Percentiles rank a stretch among this genome's conserved stretches.
These are phyloP conservation scores for Pseudococcus viburni DNA, from an alignment of 2,888 invertebrate genomes.

Conservation along the genomic window DNA sequence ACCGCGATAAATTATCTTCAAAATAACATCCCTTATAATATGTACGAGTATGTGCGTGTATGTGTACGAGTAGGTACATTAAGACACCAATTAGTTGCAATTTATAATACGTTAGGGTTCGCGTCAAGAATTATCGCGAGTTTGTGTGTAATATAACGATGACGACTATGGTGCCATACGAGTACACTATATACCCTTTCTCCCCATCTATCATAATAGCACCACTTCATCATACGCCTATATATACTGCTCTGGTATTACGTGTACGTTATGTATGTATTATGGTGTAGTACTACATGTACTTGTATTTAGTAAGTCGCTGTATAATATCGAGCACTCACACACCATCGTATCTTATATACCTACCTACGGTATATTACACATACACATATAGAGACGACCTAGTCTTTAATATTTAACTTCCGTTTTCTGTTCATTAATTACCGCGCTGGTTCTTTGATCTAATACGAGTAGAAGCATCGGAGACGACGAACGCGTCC, in stretches of 20 bases:
- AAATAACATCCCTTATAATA: background rate
- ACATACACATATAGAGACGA: background rate
- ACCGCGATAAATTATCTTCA: conserved; percentile 5
- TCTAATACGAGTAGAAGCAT: conserved; percentile 6
- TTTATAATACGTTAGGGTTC: conserved; percentile 27
- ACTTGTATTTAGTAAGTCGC: background rate
- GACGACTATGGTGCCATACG: background rate
- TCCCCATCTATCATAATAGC: conserved; percentile 13
- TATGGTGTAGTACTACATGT: background rate
- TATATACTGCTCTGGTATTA: background rate
- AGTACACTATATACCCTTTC: too few relatives aligned
- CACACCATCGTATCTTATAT: background rate
- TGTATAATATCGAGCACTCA: background rate
- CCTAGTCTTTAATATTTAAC: conserved; percentile 22
- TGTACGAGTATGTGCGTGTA: background rate
- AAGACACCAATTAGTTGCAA: conserved; percentile 31
- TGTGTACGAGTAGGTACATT: conserved; percentile 12
- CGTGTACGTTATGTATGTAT: background rate
- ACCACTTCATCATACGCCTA: conserved; percentile 17
- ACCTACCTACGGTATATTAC: background rate
- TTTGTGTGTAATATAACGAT: conserved; percentile 3
- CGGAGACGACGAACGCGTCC: background rate
- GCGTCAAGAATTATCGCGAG: conserved; percentile 4
- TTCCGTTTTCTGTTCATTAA: conserved; percentile 27
- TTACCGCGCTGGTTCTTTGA: conserved; percentile 14